Evolutionary conservation across 2,888 invertebrate species (phyloP), one percentile per base, ranked within the genome.

Genomic region (Diachrysia chrysitis): DNA sequence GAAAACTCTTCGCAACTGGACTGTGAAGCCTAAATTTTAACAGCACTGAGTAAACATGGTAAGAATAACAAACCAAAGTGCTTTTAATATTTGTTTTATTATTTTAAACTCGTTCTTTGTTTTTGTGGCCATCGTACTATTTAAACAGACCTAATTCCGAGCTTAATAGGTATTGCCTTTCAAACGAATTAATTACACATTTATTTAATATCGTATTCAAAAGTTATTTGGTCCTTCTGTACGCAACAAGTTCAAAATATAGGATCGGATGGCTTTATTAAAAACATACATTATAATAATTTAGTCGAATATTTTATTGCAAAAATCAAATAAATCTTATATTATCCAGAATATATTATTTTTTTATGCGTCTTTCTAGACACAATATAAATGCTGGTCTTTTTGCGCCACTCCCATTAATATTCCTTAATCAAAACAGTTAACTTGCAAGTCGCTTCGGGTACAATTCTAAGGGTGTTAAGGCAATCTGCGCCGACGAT

Each of bases 401-500:
- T 54, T 62, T 59, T 51, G 16, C 63, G 35, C 58, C 63, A 60
- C 55, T 62, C 32, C 55, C 59, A 74, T 75, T 78, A 58, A 74
- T 64, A 69, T 54, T 42, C 51, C 63, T 37, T 63, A 55, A 81
- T 78, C 73, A 68, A 71, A 66, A 71, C 76, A 65, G 65, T 72
- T 59, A 72, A 65, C 69, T 68, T 25, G 59, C 69, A 17, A 63
- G 23, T 78, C 68, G 71, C 68, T 69, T 56, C 76, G 73, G 64
- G 70, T 78, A 62, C 72, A 82, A 79, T 80, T 71, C 64, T 35
- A 25, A n/a, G 58, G 68, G 78, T 84, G 81, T 85, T 86, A 85
- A 85, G 78, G 83, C 85, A 87, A 89, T 87, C 83, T 82, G 70
- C 67, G 73, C 51, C 64, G 79, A 79, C 76, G 83, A 79, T 71